Base-by-base conservation (phyloP, 1,140 invertebrate species). In the Stenopsyche tienmushanensis region DNA sequence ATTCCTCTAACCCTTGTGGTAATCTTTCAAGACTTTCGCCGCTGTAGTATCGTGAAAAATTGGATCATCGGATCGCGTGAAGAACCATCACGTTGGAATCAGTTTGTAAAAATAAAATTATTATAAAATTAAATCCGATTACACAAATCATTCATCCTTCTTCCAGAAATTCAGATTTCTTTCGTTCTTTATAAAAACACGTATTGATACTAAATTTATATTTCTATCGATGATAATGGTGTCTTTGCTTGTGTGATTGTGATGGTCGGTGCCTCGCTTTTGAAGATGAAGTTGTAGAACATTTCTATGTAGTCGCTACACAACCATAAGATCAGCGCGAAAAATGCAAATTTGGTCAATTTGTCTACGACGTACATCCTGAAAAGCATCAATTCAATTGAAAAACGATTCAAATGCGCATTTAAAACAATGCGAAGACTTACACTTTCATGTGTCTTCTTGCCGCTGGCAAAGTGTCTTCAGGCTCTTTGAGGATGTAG, bases 401-500 rank as follows among this genome's bases (percentile, higher is more conserved):
- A 2, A 52, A 15, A 52, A 52, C 9, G 5, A 52, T 25, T 50
- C 3, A 20, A 21, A 49, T 5, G 2, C 5, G 24, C 15, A 7
- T 23, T 18, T 34, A 50, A 34, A 21, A 53, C 26, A 57, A 66
- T 24, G 66, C 29, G 49, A 58, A 67, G 62, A 80, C 84, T 85
- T 80, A 90, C 89, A 90, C 74, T 81, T 81, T 85, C 85, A 92
- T 88, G 72, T 92, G 90, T 41, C 89, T 81, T 62, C 85, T 83
- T 15, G 90, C 91, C 9, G 89, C 87, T 10, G 92, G 92, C 23
- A 96, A 74, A 1, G 90, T 92, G 45, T 90, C 88, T 39, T 91
- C 90, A n/a, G 83, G 84, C 73, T 94, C 92, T 66, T 93, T 92
- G 0, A 95, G 76, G 59, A 95, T 88, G 70, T 88, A 90, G 41